Evolutionary conservation across 2,797 vertebrate species (phyloP).

Genomic region (Borostomias antarcticus): DNA sequence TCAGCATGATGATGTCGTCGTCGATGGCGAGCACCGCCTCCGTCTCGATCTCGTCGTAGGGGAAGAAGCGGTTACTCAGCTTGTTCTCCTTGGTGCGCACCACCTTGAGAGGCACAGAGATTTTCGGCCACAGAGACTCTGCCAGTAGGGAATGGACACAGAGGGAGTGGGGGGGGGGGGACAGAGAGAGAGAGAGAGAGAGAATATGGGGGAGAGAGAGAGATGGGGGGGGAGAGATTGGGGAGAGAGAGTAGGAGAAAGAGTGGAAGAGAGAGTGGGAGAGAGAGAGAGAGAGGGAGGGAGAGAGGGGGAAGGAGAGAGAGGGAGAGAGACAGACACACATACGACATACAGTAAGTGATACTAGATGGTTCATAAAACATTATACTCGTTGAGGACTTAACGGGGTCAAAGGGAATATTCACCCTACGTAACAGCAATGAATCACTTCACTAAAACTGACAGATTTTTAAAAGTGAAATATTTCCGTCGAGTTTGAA

Average conservation of each 20-base stretch:
- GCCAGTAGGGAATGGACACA: constrained; percentile 10
- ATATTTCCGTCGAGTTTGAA: constrained; percentile 10
- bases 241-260: too few species aligned
- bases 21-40: constrained; percentile 97
- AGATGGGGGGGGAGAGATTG: too few species aligned
- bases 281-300: too few species aligned
- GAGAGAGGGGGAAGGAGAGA: too few species aligned
- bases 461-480: background rate
- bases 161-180: too few species aligned
- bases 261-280: too few species aligned
- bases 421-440: too few species aligned
- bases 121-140: constrained; percentile 96
- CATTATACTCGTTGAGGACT: too few species aligned
- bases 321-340: background rate
- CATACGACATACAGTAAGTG: background rate
- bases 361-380: too few species aligned
- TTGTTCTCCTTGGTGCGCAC: constrained; percentile 96
- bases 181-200: too few species aligned
- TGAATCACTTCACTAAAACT: background rate
- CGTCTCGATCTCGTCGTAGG: constrained; percentile 96
- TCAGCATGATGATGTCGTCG: constrained; percentile 98
- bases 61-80: constrained; percentile 97
- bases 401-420: too few species aligned
- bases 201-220: too few species aligned
- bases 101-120: constrained; percentile 92